phyloP scores from a whole-genome alignment of 2,113 vertebrate genomes.

The Crotalus viridis region DNA sequence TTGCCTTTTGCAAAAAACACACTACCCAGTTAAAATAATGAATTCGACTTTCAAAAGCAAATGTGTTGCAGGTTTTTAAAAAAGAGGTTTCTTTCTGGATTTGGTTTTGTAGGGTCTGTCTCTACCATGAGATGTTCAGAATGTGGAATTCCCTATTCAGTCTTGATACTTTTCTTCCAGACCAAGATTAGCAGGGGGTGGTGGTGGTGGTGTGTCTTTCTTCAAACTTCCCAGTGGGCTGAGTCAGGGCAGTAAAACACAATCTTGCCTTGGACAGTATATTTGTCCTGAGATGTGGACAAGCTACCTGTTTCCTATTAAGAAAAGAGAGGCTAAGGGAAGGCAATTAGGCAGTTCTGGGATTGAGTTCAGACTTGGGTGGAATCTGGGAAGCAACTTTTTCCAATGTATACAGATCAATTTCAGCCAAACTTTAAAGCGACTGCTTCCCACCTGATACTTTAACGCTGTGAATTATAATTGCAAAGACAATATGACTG shows the following conservation, averaged over 20 bases:
- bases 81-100: not conserved
- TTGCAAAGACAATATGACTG: not conserved
- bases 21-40: not conserved
- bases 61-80: not conserved
- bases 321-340: not conserved
- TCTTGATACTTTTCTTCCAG: constrained; percentile 50
- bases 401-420: accelerated
- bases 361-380: not conserved
- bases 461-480: not conserved
- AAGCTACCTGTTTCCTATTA: not conserved
- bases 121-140: not conserved
- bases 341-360: not conserved
- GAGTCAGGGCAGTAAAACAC: constrained; percentile 21
- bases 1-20: constrained; percentile 31
- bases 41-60: constrained; percentile 29
- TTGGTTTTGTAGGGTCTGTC: not conserved
- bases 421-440: not conserved
- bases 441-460: not conserved
- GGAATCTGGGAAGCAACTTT: not conserved
- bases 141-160: constrained; percentile 23
- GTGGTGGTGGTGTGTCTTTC: not conserved
- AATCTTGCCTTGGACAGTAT: not conserved
- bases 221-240: constrained; percentile 52
- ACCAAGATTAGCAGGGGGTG: constrained; percentile 36
- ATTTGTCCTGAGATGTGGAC: not conserved